A percentile compares a stretch with the other conserved stretches of the same genome.
phyloP scores from a whole-genome alignment of 2,797 vertebrate genomes.

The Potorous gilbertii region DNA sequence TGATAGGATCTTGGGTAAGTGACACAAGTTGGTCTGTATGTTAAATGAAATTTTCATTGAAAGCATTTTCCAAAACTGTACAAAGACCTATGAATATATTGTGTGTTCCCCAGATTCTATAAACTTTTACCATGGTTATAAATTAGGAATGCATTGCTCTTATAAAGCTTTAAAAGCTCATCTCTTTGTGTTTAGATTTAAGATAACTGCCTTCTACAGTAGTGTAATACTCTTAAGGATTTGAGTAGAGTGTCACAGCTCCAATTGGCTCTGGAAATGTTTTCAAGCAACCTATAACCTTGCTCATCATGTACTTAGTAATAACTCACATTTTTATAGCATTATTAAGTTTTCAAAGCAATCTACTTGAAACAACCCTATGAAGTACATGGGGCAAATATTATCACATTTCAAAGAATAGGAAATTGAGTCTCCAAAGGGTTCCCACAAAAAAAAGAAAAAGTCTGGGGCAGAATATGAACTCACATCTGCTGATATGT shows the following conservation, averaged over 20 bases:
- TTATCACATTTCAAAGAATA: not conserved
- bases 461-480: not conserved
- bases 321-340: not conserved
- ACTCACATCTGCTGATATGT: not conserved
- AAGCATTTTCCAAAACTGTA: not conserved
- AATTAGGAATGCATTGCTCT: not conserved
- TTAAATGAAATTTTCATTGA: not conserved
- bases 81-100: not conserved
- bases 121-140: not conserved
- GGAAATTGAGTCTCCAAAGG: not conserved
- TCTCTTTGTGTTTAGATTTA: not conserved
- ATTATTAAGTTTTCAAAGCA: not conserved
- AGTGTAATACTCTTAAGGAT: not conserved
- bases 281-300: not conserved
- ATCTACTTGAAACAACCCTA: not conserved
- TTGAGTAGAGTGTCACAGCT: not conserved
- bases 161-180: not conserved
- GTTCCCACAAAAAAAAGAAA: not conserved
- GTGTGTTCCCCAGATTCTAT: not conserved
- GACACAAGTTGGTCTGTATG: not conserved
- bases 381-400: not conserved
- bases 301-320: not conserved
- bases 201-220: not conserved
- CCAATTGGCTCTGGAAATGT: not conserved
- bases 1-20: not conserved